Evolutionary conservation across 2,888 invertebrate species (phyloP).

Genomic region (Formica aserva): DNA sequence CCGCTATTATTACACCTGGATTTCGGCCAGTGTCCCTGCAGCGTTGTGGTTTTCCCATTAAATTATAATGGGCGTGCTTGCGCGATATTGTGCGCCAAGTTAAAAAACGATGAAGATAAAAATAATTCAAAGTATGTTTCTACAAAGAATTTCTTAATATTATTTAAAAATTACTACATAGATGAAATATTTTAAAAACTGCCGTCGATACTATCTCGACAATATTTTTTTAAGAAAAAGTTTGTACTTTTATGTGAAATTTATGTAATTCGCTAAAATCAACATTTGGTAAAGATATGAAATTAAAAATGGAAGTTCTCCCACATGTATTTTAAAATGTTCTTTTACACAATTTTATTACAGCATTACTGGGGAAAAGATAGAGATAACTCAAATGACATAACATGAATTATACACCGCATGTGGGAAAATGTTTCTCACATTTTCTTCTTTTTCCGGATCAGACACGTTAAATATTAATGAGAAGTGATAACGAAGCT

Average conservation of each 20-base stretch:
- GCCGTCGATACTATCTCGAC: not conserved
- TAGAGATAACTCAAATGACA: not conserved
- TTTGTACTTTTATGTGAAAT: not conserved
- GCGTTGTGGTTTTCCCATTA: not conserved
- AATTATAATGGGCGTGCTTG: not conserved
- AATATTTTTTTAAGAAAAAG: not conserved
- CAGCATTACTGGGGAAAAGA: not conserved
- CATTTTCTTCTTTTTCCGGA: slow-evolving; percentile 4
- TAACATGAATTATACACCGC: slow-evolving; percentile 8
- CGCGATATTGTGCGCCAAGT: not conserved
- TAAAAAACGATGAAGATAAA: not conserved
- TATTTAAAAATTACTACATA: not conserved
- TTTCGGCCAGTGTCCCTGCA: not conserved
- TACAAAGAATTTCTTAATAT: not conserved
- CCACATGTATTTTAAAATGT: not conserved
- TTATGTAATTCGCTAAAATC: not conserved
- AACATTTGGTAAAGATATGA: slow-evolving; percentile 4
- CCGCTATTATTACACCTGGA: slow-evolving; percentile 29
- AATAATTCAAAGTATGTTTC: not conserved
- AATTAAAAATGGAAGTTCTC: not conserved
- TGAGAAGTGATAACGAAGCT: slow-evolving; percentile 28
- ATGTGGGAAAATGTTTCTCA: slow-evolving; percentile 5
- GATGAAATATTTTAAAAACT: not conserved
- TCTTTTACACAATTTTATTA: not conserved
- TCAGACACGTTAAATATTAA: slow-evolving; percentile 16